These are phyloP conservation scores for Mesopsocus fuscifrons DNA, from an alignment of 2,888 invertebrate genomes.

Conservation along the genomic window DNA sequence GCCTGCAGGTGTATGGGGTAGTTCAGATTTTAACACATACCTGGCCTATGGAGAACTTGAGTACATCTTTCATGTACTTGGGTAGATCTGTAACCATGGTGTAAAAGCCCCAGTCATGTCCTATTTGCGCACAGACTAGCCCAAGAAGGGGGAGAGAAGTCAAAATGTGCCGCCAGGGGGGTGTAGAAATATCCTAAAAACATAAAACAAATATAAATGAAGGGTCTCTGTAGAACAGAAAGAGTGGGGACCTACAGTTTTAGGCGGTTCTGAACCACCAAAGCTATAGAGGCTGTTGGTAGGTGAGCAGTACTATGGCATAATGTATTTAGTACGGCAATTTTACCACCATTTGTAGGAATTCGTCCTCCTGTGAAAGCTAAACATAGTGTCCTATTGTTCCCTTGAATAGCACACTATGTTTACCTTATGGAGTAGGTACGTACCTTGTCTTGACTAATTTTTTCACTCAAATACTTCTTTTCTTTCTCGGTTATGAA, in stretches of 20 bases:
- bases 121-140: slow-evolving; percentile 20
- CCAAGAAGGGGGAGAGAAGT: slow-evolving; percentile 29
- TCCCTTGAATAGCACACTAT: too few relatives aligned
- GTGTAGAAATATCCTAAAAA: slow-evolving; percentile 33
- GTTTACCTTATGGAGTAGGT: too few relatives aligned
- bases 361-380: too few relatives aligned
- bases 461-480: slow-evolving; percentile 41
- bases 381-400: too few relatives aligned
- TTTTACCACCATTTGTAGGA: too few relatives aligned
- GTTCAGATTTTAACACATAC: slow-evolving; percentile 15
- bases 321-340: too few relatives aligned
- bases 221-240: too few relatives aligned
- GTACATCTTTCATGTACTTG: slow-evolving; percentile 45
- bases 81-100: slow-evolving; percentile 52
- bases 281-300: too few relatives aligned
- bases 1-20: too few relatives aligned
- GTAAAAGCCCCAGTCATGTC: slow-evolving; percentile 50
- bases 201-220: not conserved
- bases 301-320: too few relatives aligned
- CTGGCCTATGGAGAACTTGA: slow-evolving; percentile 41
- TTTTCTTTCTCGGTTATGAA: slow-evolving; percentile 51
- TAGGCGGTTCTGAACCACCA: too few relatives aligned
- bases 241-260: too few relatives aligned
- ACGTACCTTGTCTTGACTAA: slow-evolving; percentile 25
- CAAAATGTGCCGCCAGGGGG: slow-evolving; percentile 52